A percentile compares a stretch with the other conserved stretches of the same genome.
Conservation (phyloP, 2,888 invertebrate genomes). For the Lithophane leautieri region DNA sequence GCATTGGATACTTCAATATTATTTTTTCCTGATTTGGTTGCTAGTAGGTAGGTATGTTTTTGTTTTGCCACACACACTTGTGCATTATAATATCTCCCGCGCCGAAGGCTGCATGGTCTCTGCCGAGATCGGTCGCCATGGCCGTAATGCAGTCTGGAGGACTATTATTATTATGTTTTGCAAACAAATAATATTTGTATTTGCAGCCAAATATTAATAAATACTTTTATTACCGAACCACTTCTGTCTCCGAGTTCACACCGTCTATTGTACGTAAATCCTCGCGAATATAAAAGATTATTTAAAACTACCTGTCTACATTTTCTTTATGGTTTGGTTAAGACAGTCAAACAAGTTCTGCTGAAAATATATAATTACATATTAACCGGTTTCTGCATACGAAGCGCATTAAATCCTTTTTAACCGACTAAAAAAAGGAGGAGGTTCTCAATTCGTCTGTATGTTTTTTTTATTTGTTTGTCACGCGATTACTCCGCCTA, state of each 20-base stretch:
- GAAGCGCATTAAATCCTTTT: slow-evolving; percentile 3
- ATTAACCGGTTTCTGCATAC: not conserved
- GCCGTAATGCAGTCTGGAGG: too few species aligned
- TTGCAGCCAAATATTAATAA: not conserved
- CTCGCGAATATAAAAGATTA: slow-evolving; percentile 31
- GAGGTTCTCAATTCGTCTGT: too few species aligned
- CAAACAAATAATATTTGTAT: not conserved
- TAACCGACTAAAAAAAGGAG: too few species aligned
- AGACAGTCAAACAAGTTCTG: slow-evolving; percentile 24
- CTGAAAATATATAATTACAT: slow-evolving; percentile 30
- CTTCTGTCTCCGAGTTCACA: slow-evolving; percentile 43
- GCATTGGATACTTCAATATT: too few species aligned
- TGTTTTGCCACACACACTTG: too few species aligned
- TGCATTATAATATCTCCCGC: too few species aligned
- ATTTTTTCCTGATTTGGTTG: too few species aligned
- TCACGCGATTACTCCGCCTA: too few species aligned
- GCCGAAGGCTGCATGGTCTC: too few species aligned
- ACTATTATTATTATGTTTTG: not conserved
- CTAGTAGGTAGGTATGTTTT: too few species aligned
- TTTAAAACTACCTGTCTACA: slow-evolving; percentile 41
- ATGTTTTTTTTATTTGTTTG: too few species aligned
- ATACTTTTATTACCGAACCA: not conserved
- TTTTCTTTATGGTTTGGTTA: slow-evolving; percentile 15
- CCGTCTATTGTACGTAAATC: slow-evolving; percentile 41
- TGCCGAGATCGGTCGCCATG: not conserved